A percentile compares a stretch with the other conserved stretches of the same genome.
phyloP scores from a whole-genome alignment of 2,797 vertebrate species.

The Ctenopoma multispine region DNA sequence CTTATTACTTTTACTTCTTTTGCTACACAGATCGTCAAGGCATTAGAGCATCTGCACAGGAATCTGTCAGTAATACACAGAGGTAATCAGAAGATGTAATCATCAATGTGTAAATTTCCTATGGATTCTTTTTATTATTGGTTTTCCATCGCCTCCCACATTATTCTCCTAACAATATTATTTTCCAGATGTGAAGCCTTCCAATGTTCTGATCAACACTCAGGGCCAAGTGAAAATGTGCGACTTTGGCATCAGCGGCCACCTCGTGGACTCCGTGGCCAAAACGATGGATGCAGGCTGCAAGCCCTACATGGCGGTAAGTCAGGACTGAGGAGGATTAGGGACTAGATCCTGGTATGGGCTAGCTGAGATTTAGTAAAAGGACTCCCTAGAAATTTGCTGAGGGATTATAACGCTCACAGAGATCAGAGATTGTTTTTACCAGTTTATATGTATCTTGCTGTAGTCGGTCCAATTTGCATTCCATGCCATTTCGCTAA shows the following conservation, averaged over 20 bases:
- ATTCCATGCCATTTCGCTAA: too few relatives aligned
- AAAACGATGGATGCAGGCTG: conserved; percentile 99
- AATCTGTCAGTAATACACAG: conserved; percentile 98
- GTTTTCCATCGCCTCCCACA: background rate
- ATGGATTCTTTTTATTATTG: background rate
- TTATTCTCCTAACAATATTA: background rate
- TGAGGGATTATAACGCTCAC: background rate
- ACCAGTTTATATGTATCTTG: too few relatives aligned
- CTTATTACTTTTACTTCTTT: too few relatives aligned
- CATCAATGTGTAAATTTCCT: background rate
- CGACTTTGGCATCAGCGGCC: conserved; percentile 98
- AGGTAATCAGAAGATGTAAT: conserved; percentile 83
- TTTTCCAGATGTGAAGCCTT: conserved; percentile 95
- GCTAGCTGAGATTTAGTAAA: conserved; percentile 3
- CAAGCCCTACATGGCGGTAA: conserved; percentile 99
- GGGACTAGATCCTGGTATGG: background rate
- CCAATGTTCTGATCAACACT: conserved; percentile 97
- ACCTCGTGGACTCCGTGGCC: conserved; percentile 98
- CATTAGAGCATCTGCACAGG: conserved; percentile 97
- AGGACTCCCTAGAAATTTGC: conserved; percentile 1
- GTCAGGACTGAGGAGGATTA: conserved; percentile 47
- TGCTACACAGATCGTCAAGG: conserved; percentile 93
- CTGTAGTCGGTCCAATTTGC: too few relatives aligned
- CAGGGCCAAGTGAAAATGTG: conserved; percentile 99
- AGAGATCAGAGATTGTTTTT: background rate